Percentiles rank a stretch among this genome's conserved stretches.
Conservation (phyloP, 1,140 invertebrate genomes). For the Saccostrea echinata region DNA sequence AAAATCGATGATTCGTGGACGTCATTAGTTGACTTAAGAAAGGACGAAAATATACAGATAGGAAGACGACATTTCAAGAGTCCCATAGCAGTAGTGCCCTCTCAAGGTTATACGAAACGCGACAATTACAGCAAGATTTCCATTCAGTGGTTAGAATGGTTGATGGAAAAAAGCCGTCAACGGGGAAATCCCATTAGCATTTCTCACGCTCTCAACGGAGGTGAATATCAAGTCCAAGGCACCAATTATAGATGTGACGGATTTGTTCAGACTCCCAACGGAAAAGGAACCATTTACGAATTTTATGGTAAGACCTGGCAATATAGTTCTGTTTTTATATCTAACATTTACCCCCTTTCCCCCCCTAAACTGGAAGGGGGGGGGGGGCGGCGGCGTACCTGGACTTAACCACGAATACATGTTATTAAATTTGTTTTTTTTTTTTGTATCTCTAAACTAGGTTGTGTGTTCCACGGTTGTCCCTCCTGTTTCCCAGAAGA, state of each 20-base stretch:
- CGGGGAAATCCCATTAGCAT: slow-evolving; percentile 22
- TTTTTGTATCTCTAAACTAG: background rate
- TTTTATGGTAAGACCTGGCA: slow-evolving; percentile 55
- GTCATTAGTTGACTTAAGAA: background rate
- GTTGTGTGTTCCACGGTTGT: slow-evolving; percentile 47
- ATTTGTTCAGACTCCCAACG: background rate
- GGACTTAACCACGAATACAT: background rate
- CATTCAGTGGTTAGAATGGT: slow-evolving; percentile 55
- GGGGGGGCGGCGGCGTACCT: slow-evolving; percentile 37
- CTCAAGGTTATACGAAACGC: slow-evolving; percentile 39
- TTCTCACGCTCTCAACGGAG: slow-evolving; percentile 52
- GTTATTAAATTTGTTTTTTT: background rate
- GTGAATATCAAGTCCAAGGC: slow-evolving; percentile 36
- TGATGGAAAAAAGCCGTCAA: slow-evolving; percentile 43
- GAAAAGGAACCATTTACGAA: slow-evolving; percentile 48
- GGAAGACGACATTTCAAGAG: slow-evolving; percentile 35
- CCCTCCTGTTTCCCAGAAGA: slow-evolving; percentile 35
- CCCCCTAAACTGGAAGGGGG: background rate
- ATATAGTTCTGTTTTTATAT: background rate
- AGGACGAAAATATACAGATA: background rate
- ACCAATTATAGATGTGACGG: slow-evolving; percentile 52
- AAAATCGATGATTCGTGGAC: slow-evolving; percentile 6
- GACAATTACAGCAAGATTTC: slow-evolving; percentile 51
- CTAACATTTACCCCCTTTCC: slow-evolving; percentile 21
- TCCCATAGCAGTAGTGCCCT: slow-evolving; percentile 50